phyloP scores from a whole-genome alignment of 2,888 invertebrate genomes.

The Orthosia gracilis region DNA sequence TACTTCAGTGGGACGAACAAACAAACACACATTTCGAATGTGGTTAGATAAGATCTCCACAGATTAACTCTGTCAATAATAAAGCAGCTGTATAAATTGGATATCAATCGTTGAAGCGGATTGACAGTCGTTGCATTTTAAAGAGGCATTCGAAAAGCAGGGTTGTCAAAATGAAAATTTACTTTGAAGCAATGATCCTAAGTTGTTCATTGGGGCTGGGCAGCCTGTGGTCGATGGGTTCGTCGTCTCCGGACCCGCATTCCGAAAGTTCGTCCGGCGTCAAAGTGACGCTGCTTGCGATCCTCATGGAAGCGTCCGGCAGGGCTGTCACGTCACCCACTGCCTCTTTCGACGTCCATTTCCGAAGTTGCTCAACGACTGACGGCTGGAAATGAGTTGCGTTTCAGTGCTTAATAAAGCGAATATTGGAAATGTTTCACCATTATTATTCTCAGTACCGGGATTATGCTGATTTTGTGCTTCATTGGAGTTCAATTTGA shows the following conservation, averaged over 20 bases:
- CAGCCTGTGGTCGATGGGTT: constrained; percentile 95
- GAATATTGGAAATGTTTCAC: constrained; percentile 44
- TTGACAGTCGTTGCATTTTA: constrained; percentile 27
- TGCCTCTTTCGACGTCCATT: constrained; percentile 96
- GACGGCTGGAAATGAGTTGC: constrained; percentile 92
- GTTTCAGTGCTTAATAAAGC: constrained; percentile 54
- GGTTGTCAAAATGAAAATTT: constrained; percentile 75
- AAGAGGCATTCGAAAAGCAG: constrained; percentile 25
- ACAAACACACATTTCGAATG: constrained; percentile 23
- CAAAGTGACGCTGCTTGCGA: constrained; percentile 89
- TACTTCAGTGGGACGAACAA: constrained; percentile 8
- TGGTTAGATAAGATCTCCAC: constrained; percentile 42
- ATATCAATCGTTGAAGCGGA: constrained; percentile 31
- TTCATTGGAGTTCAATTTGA: constrained; percentile 40
- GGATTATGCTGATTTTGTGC: constrained; percentile 43
- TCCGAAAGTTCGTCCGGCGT: constrained; percentile 90
- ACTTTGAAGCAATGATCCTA: constrained; percentile 96
- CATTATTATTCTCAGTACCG: constrained; percentile 33
- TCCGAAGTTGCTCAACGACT: constrained; percentile 94
- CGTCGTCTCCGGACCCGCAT: constrained; percentile 92
- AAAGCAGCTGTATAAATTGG: constrained; percentile 48
- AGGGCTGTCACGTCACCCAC: constrained; percentile 95
- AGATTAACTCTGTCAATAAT: constrained; percentile 44
- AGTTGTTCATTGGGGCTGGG: constrained; percentile 97
- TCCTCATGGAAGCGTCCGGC: constrained; percentile 95